Conservation (phyloP, 2,888 invertebrate genomes). For the Archips xylosteana region DNA sequence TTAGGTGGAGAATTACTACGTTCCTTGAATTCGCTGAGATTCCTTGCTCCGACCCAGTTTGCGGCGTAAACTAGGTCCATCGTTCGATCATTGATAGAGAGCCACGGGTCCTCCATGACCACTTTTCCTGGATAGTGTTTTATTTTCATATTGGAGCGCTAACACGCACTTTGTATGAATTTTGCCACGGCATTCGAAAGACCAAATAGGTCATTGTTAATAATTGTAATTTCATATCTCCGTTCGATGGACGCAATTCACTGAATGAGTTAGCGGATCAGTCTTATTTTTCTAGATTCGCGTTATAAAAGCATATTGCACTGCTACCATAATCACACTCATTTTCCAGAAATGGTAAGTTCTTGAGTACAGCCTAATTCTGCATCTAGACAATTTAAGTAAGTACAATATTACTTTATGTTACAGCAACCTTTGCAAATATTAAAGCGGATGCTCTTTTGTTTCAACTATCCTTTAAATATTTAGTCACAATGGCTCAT, state of each 20-base stretch:
- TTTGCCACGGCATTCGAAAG: slow-evolving; percentile 15
- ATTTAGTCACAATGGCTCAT: background rate
- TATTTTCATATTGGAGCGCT: slow-evolving; percentile 88
- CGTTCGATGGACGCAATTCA: slow-evolving; percentile 42
- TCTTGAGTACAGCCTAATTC: slow-evolving; percentile 21
- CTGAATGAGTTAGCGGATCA: slow-evolving; percentile 34
- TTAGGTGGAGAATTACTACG: slow-evolving; percentile 66
- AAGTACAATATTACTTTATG: slow-evolving; percentile 9
- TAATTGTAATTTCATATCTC: slow-evolving; percentile 59
- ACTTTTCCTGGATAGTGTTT: slow-evolving; percentile 94
- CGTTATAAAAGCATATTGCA: slow-evolving; percentile 28
- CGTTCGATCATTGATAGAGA: slow-evolving; percentile 87
- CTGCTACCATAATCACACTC: slow-evolving; percentile 9
- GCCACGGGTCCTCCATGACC: slow-evolving; percentile 91
- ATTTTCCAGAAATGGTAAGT: slow-evolving; percentile 11
- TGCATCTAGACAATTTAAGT: slow-evolving; percentile 6
- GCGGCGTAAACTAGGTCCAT: slow-evolving; percentile 94
- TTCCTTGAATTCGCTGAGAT: slow-evolving; percentile 77
- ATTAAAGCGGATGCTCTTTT: slow-evolving; percentile 8
- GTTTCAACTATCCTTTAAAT: background rate
- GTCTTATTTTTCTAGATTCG: slow-evolving; percentile 24
- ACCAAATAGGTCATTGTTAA: slow-evolving; percentile 32
- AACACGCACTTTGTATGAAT: slow-evolving; percentile 1
- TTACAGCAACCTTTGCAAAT: slow-evolving; percentile 27
- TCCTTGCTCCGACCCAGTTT: slow-evolving; percentile 92